Evolutionary conservation across 2,888 invertebrate species (phyloP).

Genomic region (Watsonalla binaria): DNA sequence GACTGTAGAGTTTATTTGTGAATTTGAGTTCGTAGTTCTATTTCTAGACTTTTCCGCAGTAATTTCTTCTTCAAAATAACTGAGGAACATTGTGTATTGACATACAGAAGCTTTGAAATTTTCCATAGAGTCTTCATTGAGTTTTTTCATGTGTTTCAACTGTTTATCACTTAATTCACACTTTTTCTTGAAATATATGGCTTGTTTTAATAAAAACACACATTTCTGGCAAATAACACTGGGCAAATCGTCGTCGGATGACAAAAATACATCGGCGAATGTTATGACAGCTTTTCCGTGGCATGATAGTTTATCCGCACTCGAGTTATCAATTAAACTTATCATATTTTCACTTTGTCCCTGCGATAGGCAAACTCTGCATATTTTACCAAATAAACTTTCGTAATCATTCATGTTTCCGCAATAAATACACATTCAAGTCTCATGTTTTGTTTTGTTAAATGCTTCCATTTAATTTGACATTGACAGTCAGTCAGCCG

Average conservation of each 20-base stretch:
- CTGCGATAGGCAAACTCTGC: not conserved
- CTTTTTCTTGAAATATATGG: slow-evolving; percentile 52
- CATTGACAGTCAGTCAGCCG: slow-evolving; percentile 4
- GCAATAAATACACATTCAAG: not conserved
- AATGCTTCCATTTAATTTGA: not conserved
- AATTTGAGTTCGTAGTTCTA: not conserved
- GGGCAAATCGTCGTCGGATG: not conserved
- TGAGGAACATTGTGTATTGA: slow-evolving; percentile 37
- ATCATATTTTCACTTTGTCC: not conserved
- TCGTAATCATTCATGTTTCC: slow-evolving; percentile 1
- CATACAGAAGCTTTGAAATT: slow-evolving; percentile 35
- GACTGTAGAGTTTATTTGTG: not conserved
- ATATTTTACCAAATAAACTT: not conserved
- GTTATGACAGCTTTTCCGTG: not conserved
- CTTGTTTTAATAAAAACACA: slow-evolving; percentile 45
- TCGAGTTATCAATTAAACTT: not conserved
- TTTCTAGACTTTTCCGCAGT: slow-evolving; percentile 8
- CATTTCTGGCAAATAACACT: slow-evolving; percentile 41
- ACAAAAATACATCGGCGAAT: not conserved
- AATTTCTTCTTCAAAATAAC: slow-evolving; percentile 29
- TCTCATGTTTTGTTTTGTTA: too few relatives aligned
- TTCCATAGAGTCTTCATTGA: not conserved
- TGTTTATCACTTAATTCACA: slow-evolving; percentile 50
- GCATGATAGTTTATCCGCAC: not conserved
- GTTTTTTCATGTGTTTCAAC: slow-evolving; percentile 13